These are phyloP conservation scores for Theocolax elegans DNA, from an alignment of 1,140 invertebrate species.

Conservation along the genomic window DNA sequence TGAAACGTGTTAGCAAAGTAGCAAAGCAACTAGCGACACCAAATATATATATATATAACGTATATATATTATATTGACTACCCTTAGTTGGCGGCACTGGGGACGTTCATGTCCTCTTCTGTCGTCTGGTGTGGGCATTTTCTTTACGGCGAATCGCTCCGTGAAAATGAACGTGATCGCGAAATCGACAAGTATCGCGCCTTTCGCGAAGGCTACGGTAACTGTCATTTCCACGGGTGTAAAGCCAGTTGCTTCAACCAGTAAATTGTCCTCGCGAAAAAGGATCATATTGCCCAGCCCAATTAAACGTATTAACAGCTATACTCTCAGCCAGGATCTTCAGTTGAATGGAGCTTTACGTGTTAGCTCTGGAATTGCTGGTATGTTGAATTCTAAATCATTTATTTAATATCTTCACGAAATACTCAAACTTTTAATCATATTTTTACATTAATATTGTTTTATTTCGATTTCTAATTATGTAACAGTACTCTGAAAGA, in stretches of 20 bases:
- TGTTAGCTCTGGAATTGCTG: conserved; percentile 68
- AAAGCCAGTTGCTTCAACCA: conserved; percentile 65
- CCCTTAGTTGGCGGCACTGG: no score
- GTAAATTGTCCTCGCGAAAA: conserved; percentile 57
- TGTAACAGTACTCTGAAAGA: conserved; percentile 22
- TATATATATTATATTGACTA: no score
- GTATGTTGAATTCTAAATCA: conserved; percentile 54
- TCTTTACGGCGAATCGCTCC: conserved; percentile 21
- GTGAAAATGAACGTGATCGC: conserved; percentile 74
- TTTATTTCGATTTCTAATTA: conserved; percentile 34
- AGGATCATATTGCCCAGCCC: conserved; percentile 54
- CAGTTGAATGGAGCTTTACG: conserved; percentile 68
- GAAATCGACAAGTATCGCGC: conserved; percentile 71
- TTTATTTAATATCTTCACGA: no score
- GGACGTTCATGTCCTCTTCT: conserved; percentile 27
- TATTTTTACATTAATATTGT: not conserved
- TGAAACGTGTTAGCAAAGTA: no score
- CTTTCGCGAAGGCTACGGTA: conserved; percentile 71
- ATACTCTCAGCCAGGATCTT: conserved; percentile 66
- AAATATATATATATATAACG: no score
- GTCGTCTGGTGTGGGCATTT: conserved; percentile 37
- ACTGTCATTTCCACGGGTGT: conserved; percentile 70
- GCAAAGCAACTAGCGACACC: no score
- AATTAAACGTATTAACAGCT: conserved; percentile 40
- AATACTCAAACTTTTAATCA: no score